A percentile compares a stretch with the other conserved stretches of the same genome.
phyloP scores from a whole-genome alignment of 2,113 vertebrate genomes.

The Ondatra zibethicus region DNA sequence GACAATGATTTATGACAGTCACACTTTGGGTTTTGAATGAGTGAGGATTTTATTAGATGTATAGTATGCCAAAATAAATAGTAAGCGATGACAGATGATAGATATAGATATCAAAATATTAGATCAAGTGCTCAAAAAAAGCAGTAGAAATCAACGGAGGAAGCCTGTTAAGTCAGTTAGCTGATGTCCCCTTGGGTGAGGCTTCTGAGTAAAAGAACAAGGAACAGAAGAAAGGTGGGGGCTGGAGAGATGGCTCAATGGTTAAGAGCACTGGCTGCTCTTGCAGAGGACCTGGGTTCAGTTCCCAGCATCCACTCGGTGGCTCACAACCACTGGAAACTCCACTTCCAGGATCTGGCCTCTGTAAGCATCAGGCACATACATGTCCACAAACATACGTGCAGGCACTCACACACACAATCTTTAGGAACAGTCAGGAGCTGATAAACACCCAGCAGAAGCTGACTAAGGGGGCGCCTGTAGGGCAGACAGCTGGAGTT shows the following conservation, averaged over 20 bases:
- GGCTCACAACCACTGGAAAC: neutral
- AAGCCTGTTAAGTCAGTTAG: neutral
- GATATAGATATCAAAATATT: neutral
- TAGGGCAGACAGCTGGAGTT: no score
- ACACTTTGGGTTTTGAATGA: neutral
- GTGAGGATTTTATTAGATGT: neutral
- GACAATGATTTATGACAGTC: neutral
- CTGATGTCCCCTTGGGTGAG: neutral
- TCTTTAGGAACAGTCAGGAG: neutral
- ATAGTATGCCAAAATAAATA: neutral
- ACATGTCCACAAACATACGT: neutral
- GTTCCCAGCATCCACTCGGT: neutral
- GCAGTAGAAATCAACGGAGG: neutral
- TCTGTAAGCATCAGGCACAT: neutral
- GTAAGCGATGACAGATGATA: neutral
- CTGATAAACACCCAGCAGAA: neutral
- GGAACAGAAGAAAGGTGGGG: neutral
- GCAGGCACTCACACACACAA: neutral
- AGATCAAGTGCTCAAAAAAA: neutral
- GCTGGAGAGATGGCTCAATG: neutral
- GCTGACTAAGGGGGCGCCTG: neutral
- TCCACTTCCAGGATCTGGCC: neutral
- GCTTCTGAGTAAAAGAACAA: neutral
- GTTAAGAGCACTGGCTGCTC: neutral
- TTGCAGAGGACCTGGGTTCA: neutral